phyloP scores from a whole-genome alignment of 92 coral and sea anemone species.

The Actinostola sp. region DNA sequence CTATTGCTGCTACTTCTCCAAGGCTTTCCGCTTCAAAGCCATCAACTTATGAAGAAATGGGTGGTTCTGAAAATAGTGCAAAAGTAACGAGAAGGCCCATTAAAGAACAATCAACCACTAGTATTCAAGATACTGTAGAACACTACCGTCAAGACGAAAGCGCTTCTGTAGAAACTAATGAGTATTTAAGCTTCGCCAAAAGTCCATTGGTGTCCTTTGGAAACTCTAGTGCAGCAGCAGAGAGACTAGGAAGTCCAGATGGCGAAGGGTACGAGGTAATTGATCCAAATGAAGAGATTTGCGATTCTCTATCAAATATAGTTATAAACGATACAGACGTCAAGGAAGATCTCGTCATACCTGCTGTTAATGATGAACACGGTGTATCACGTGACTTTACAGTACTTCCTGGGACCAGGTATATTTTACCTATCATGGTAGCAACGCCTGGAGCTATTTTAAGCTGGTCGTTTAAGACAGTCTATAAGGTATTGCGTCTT shows the following conservation, averaged over 20 bases:
- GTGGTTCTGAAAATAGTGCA: not conserved
- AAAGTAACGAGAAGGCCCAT: too few relatives aligned
- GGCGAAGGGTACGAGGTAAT: constrained; percentile 60
- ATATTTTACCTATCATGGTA: constrained; percentile 66
- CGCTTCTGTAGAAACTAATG: too few relatives aligned
- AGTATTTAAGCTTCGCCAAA: too few relatives aligned
- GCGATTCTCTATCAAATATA: constrained; percentile 38
- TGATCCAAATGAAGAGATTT: constrained; percentile 50
- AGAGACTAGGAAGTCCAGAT: constrained; percentile 22
- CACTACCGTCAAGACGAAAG: not conserved
- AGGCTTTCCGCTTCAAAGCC: not conserved
- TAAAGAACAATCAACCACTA: not conserved
- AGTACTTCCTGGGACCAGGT: constrained; percentile 68
- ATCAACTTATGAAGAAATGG: not conserved
- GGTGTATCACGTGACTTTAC: constrained; percentile 62
- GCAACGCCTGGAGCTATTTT: constrained; percentile 68
- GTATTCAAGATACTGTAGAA: not conserved
- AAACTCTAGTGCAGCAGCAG: constrained; percentile 6
- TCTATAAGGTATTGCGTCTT: constrained; percentile 48
- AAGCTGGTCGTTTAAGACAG: constrained; percentile 79
- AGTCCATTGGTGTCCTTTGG: not conserved
- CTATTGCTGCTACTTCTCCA: not conserved
- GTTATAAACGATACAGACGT: constrained; percentile 50
- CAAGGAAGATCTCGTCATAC: constrained; percentile 61
- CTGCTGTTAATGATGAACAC: constrained; percentile 61